Evolutionary conservation across 2,797 vertebrate genomes (phyloP).

Genomic region (Semotilus atromaculatus): DNA sequence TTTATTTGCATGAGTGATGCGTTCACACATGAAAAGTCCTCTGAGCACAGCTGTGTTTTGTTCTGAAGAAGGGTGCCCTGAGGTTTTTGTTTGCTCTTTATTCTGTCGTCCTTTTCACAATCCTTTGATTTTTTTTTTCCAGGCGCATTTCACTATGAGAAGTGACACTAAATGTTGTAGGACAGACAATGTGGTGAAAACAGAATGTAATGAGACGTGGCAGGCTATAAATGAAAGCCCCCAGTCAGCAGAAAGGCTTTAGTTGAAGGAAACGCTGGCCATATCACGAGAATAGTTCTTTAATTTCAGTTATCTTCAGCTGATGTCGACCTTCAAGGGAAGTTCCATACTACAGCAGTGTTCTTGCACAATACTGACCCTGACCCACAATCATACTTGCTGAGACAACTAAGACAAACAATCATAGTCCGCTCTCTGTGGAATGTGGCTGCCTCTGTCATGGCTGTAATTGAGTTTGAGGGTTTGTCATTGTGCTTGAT

Average conservation of each 20-base stretch:
- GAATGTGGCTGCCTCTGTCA: slow-evolving; percentile 12
- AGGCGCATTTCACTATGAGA: not conserved
- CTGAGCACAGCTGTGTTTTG: slow-evolving; percentile 38
- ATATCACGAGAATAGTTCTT: slow-evolving; percentile 25
- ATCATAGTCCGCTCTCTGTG: slow-evolving; percentile 21
- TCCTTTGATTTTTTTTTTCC: slow-evolving; percentile 28
- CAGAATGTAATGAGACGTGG: slow-evolving; percentile 34
- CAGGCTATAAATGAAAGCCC: slow-evolving; percentile 41
- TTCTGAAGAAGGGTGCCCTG: slow-evolving; percentile 15
- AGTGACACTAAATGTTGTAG: slow-evolving; percentile 20
- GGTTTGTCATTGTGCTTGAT: not conserved
- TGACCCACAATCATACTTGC: slow-evolving; percentile 39
- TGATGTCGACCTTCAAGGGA: slow-evolving; percentile 44
- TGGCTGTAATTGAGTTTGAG: not conserved
- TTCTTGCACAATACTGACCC: slow-evolving; percentile 23
- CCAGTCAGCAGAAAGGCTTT: slow-evolving; percentile 37
- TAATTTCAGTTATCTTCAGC: slow-evolving; percentile 47
- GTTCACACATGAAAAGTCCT: slow-evolving; percentile 6
- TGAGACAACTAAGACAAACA: slow-evolving; percentile 18
- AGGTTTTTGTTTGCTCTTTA: slow-evolving; percentile 5
- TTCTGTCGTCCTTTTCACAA: not conserved
- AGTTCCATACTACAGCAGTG: slow-evolving; percentile 36
- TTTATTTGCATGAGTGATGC: slow-evolving; percentile 55
- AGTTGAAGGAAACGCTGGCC: slow-evolving; percentile 47
- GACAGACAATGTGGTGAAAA: slow-evolving; percentile 21